Percentiles rank a stretch among this genome's conserved stretches.
These are phyloP conservation scores for Rhopalosiphum maidis DNA, from an alignment of 1,140 invertebrate species.

Conservation along the genomic window DNA sequence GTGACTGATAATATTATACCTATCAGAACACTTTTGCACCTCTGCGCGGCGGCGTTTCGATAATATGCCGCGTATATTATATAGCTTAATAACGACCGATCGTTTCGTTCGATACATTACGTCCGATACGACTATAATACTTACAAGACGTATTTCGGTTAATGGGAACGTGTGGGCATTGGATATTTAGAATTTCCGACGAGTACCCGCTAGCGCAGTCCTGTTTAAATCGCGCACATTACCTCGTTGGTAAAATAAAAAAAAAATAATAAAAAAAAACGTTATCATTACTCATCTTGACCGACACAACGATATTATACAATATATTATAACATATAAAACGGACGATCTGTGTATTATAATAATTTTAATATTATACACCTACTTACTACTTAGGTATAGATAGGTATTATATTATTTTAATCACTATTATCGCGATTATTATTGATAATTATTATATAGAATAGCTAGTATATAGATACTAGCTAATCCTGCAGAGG, in stretches of 20 bases:
- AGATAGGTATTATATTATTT: not conserved
- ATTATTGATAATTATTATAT: not conserved
- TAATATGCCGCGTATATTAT: not conserved
- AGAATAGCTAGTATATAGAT: too few relatives aligned
- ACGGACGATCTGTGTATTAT: not conserved
- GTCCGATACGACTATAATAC: not conserved
- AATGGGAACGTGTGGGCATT: conserved; percentile 29
- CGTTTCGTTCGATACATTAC: not conserved
- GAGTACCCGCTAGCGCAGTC: not conserved
- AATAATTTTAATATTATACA: not conserved
- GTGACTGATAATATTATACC: not conserved
- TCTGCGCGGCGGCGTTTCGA: not conserved
- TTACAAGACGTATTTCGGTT: not conserved
- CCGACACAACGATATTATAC: not conserved
- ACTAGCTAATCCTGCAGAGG: too few relatives aligned
- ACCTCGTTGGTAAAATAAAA: not conserved
- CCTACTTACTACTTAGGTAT: too few relatives aligned
- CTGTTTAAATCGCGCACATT: not conserved
- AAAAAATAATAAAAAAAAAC: not conserved
- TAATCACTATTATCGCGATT: not conserved
- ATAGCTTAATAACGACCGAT: not conserved
- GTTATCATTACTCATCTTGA: not conserved
- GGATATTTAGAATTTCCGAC: not conserved
- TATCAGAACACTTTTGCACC: not conserved
- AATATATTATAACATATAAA: not conserved